Evolutionary conservation across 2,888 invertebrate genomes (phyloP), one percentile per base, ranked within the genome.

Genomic region (Pogonocherus hispidulus): DNA sequence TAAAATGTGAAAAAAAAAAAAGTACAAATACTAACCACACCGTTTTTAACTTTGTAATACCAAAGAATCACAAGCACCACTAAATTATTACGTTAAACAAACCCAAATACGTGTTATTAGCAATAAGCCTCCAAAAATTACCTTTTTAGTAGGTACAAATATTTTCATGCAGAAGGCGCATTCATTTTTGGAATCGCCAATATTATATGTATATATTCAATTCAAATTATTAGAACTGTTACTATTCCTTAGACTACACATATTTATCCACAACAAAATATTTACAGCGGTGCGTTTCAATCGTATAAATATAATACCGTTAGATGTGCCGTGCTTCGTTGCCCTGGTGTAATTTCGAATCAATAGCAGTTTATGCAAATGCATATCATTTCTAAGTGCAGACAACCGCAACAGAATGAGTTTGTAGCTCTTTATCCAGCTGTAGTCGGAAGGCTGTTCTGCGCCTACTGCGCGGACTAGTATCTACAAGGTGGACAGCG

Each of bases 271-370:
- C 14, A 47, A 20, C 47, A 49, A 60, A 60, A 49, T 60, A 60
- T 49, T 47, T 41, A 60, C 18, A 4, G 47, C 47, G 32, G 22
- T 35, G 19, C 49, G 32, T 60, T 47, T 19, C 46, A 35, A 35
- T 60, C 8, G 35, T 8, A 46, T 60, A 60, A 60, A 72, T 64
- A 65, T 67, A 55, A 54, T 69, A 69, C 72, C 72, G 72, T 72
- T 72, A 69, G 59, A 69, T 65, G 44, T 22, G n/a, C 51, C 63
- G 23, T 22, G 27, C 51, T 63, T 37, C 37, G 55, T 37, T 56
- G 54, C 47, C 35, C 47, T 20, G 47, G 59, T 49, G 35, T 60
- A 60, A 60, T 64, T 54, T 49, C 47, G 47, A 56, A 65, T 65
- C 65, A 65, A 65, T 65, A 47, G 27, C 46, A 57, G 65, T 65